Evolutionary conservation across 2,113 vertebrate genomes (phyloP).

Genomic region (Mormyrus lacerda): DNA sequence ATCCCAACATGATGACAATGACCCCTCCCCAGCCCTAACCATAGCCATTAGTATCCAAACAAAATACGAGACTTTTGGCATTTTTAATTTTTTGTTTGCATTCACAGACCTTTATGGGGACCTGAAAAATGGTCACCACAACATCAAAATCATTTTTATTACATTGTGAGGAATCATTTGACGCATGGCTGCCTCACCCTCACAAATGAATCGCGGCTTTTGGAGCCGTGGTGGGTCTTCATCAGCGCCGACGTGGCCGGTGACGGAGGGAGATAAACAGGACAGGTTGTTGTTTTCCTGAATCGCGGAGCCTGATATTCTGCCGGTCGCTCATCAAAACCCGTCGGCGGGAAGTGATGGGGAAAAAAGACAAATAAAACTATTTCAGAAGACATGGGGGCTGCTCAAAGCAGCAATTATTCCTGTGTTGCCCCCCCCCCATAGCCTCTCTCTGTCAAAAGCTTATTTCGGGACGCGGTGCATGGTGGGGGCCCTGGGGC

Average conservation of each 20-base stretch:
- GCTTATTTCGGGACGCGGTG: slow-evolving; percentile 95
- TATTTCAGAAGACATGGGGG: slow-evolving; percentile 49
- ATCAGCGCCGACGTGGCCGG: neutral
- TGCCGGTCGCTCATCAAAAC: neutral
- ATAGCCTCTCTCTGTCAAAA: slow-evolving; percentile 57
- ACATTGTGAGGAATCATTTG: too few species aligned
- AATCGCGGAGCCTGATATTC: neutral
- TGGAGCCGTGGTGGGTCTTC: neutral
- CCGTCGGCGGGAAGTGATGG: neutral
- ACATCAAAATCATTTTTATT: too few species aligned
- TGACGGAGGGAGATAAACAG: neutral
- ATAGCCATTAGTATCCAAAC: too few species aligned
- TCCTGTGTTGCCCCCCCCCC: slow-evolving; percentile 47
- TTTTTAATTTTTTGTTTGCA: too few species aligned
- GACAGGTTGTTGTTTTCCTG: neutral
- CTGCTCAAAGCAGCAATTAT: slow-evolving; percentile 76
- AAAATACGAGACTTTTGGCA: too few species aligned
- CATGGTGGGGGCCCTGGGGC: slow-evolving; percentile 76
- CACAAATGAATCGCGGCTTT: neutral
- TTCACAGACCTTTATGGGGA: too few species aligned
- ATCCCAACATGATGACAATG: too few species aligned
- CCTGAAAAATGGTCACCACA: too few species aligned
- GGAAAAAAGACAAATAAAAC: slow-evolving; percentile 26
- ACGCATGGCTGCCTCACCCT: neutral
- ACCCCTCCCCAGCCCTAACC: too few species aligned